Evolutionary conservation across 2,113 vertebrate species (phyloP), one percentile per base, ranked within the genome.

Genomic region (Bufo bufo): DNA sequence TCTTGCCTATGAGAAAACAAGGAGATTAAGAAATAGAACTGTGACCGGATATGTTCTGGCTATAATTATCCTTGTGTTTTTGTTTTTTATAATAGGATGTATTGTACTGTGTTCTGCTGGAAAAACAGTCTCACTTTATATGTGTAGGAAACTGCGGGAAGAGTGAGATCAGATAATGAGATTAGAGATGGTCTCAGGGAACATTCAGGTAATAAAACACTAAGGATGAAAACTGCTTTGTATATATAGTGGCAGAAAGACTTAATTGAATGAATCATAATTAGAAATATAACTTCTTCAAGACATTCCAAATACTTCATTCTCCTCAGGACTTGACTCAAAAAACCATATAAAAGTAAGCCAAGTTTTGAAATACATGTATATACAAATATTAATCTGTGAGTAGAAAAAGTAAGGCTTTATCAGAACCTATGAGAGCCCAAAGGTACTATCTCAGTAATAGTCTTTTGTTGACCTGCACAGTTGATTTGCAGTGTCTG

Each of bases 161-260:
- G 77, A 65, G 54, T n/a, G 78, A 74, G 50, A 79, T 43, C 58
- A 79, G 52, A 81, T 87, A 87, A 87, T 72, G 52, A 72, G 50
- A 80, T 80, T 79, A 79, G 45, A 82, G 14, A 33, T 13, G 33
- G 13, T 33, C 23, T 58, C 17, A 43, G 20, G 58, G 74, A 80
- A 80, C 49, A 79, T 23, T 13, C n/a, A 79, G 58, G 77, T 86
- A 69, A 81, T 65, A 71, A n/a, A 87, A 81, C 16, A 45, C 6
- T 69, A 7, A 47, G 49, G 33, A 72, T 81, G n/a, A 80, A 61
- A 63, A 61, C 23, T 77, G 52, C 65, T 87, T 23, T 87, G 59
- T 81, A 47, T 13, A 20, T 74, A 49, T 16, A 82, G 13, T 74
- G 33, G 19, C 61, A 49, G 56, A 20, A 82, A 82, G 52, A 66